Base-by-base conservation (phyloP, 2,113 vertebrate species). In the Sorex araneus region DNA sequence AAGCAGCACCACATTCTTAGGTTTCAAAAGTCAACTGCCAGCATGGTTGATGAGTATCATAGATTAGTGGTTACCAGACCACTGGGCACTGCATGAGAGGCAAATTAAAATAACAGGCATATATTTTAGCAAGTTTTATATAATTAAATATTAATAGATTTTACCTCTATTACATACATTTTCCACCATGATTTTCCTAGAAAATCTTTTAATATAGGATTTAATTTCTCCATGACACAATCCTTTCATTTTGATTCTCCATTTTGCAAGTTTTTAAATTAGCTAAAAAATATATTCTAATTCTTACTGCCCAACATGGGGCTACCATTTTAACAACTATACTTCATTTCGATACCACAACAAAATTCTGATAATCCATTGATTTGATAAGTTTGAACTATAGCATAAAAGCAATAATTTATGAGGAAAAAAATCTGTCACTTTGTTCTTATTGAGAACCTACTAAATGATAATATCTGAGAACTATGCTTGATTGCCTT, bases 351-450 rank as follows among this genome's bases (percentile, higher is more conserved):
- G 50, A 66, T 8, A 78, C 27, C 5, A 64, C 2, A 64, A 67
- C 19, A 23, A 74, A 84, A 74, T 50, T 69, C 8, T 92, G 11
- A 85, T 2, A 78, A 57, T 73, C 81, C 16, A 77, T 28, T 88
- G 12, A 19, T 47, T 84, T 69, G 21, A 27, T 90, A 19, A 57
- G 54, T 16, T 19, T 5, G 18, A 57, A 4, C 54, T 18, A 77
- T 83, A 69, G 9, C 6, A 50, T 34, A 32, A 83, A 92, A 94
- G 18, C 15, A 79, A 81, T 74, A 87, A 66, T 50, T 66, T 6
- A 28, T 66, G n/a, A 50, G 90, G 85, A 69, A 4, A n/a, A n/a
- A n/a, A n/a, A n/a, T n/a, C n/a, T n/a, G n/a, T n/a, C n/a, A n/a
- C n/a, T n/a, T n/a, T n/a, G n/a, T 84, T 47, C 6, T 11, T 47